Percentiles rank a stretch among this genome's conserved stretches.
Evolutionary conservation across 2,797 vertebrate genomes (phyloP).

Genomic region (Garrulus glandarius): DNA sequence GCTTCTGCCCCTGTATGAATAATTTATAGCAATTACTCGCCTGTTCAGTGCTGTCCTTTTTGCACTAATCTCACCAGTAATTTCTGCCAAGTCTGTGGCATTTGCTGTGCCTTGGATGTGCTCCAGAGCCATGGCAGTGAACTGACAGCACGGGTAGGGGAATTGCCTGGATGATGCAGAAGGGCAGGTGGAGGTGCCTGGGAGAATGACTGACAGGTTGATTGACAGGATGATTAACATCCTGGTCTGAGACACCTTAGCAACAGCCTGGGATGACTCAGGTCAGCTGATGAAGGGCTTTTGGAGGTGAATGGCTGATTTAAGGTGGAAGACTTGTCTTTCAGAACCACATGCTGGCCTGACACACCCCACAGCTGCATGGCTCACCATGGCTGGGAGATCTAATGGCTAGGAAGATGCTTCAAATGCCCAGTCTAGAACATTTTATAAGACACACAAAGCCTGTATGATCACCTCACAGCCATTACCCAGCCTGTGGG

Average conservation of each 20-base stretch:
- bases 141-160: background rate
- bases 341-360: background rate
- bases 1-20: background rate
- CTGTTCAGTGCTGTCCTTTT: background rate
- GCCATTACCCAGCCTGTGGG: background rate
- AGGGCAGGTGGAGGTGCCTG: rapidly evolving
- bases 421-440: background rate
- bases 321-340: background rate
- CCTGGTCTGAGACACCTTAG: background rate
- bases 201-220: background rate
- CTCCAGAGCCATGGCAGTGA: background rate
- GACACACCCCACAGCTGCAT: rapidly evolving
- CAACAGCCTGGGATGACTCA: background rate
- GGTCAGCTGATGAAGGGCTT: background rate
- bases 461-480: background rate
- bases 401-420: background rate
- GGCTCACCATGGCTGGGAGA: background rate
- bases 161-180: rapidly evolving
- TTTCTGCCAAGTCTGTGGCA: background rate
- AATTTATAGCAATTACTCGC: background rate
- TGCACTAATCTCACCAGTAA: background rate
- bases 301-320: background rate
- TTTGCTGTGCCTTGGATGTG: background rate
- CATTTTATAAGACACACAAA: background rate
- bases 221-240: background rate